Evolutionary conservation across 2,888 invertebrate genomes (phyloP).

Genomic region (Troilus luridus): DNA sequence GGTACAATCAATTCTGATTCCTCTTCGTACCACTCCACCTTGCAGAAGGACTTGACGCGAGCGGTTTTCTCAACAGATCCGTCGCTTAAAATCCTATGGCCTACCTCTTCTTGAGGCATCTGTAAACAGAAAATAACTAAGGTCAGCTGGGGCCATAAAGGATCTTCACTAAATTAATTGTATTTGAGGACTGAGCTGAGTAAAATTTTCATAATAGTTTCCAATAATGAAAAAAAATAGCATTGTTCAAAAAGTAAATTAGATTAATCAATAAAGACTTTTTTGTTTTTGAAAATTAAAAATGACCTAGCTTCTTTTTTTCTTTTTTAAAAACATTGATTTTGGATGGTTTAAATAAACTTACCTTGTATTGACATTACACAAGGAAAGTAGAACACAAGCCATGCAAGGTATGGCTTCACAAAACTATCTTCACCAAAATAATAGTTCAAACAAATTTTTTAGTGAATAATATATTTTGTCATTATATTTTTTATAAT

Average conservation of each 20-base stretch:
- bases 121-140: constrained; percentile 67
- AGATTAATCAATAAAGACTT: neutral
- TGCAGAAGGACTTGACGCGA: constrained; percentile 76
- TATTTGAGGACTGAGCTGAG: neutral
- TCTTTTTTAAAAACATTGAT: neutral
- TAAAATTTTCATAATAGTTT: neutral
- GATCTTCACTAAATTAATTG: neutral
- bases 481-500: neutral
- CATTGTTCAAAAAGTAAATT: neutral
- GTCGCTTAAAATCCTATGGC: constrained; percentile 68
- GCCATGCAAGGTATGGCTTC: neutral
- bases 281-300: neutral
- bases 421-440: constrained; percentile 13
- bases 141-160: neutral
- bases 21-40: constrained; percentile 79
- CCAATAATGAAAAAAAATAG: neutral
- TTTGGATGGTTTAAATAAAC: constrained; percentile 41
- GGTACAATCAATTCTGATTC: constrained; percentile 72
- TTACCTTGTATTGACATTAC: constrained; percentile 48
- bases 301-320: neutral
- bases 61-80: constrained; percentile 75
- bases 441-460: constrained; percentile 47
- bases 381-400: constrained; percentile 51
- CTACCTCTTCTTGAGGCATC: constrained; percentile 72
- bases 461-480: neutral